Base-by-base conservation (phyloP, 92 coral and sea anemone genomes). In the Micromussa lordhowensis region DNA sequence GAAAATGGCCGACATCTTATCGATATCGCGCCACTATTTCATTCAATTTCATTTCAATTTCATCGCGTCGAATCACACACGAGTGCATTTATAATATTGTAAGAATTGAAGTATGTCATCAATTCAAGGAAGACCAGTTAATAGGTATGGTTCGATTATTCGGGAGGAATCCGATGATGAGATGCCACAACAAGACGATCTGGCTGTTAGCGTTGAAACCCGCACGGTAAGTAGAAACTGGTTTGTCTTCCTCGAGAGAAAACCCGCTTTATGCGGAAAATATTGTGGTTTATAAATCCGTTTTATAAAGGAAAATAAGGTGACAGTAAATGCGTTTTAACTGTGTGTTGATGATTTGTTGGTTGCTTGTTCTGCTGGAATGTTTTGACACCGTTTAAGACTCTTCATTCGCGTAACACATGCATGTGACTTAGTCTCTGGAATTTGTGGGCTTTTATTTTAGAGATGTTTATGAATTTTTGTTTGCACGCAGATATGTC, bases 401-500 rank as follows among this genome's bases (percentile, higher is more conserved):
- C n/a, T n/a, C n/a, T n/a, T n/a, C n/a, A n/a, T n/a, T n/a, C n/a
- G n/a, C n/a, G n/a, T n/a, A n/a, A n/a, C n/a, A n/a, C 40, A 36
- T 2, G 40, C 40, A 36, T 36, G 40, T 36, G 40, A n/a, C n/a
- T n/a, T n/a, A n/a, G n/a, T n/a, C n/a, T 36, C 40, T 36, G 40
- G 5, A 36, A 36, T 36, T 36, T 36, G 40, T 36, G 40, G 40
- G 40, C 40, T 36, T 36, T 36, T 36, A 36, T 36, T 36, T 36
- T 73, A 32, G 78, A 75, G 24, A 40, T 12, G 63, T 24, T 77
- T 48, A 49, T 79, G 22, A 69, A 7, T 80, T 48, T 87, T 87
- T 53, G 74, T 32, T 54, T 44, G 64, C 75, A 53, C 40, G 58
- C 19, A 70, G 90, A n/a, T 84, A 35, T 87, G 86, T 84, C 82